phyloP scores from a whole-genome alignment of 2,888 invertebrate genomes.

The Napeogenes sylphis region DNA sequence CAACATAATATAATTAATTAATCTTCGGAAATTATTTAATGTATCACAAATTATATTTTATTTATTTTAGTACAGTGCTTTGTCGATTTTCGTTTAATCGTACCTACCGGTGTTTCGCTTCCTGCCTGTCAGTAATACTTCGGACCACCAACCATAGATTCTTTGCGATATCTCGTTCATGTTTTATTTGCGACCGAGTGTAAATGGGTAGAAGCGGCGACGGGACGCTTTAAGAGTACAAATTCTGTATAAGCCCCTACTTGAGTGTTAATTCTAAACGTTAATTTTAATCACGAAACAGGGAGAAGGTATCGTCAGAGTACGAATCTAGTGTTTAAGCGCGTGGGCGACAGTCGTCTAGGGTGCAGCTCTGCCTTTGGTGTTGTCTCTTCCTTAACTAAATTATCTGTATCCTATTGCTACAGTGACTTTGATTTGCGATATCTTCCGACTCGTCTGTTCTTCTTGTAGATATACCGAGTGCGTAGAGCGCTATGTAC shows the following conservation, averaged over 20 bases:
- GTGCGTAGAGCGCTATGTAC: conserved; percentile 30
- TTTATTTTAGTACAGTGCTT: conserved; percentile 53
- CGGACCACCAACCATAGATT: conserved; percentile 16
- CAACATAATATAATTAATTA: conserved; percentile 37
- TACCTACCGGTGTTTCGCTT: conserved; percentile 62
- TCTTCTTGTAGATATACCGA: conserved; percentile 33
- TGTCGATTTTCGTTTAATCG: conserved; percentile 40
- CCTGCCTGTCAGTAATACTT: conserved; percentile 36
- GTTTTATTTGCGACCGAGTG: conserved; percentile 36
- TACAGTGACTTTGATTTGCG: conserved; percentile 68
- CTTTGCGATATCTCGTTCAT: conserved; percentile 24
- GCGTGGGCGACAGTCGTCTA: conserved; percentile 57
- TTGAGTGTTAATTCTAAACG: conserved; percentile 69
- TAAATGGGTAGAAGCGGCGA: conserved; percentile 54
- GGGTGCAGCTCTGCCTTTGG: conserved; percentile 68
- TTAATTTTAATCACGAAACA: conserved; percentile 66
- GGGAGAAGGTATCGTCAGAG: conserved; percentile 61
- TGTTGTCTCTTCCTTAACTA: conserved; percentile 70
- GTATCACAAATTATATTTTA: conserved; percentile 54
- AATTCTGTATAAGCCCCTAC: conserved; percentile 83
- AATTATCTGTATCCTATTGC: conserved; percentile 68
- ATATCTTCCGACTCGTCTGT: conserved; percentile 53
- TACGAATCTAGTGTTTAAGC: conserved; percentile 46
- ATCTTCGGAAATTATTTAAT: conserved; percentile 58
- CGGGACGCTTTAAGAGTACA: conserved; percentile 81